phyloP scores from a whole-genome alignment of 1,140 invertebrate species.

The Pristionchus pacificus region DNA sequence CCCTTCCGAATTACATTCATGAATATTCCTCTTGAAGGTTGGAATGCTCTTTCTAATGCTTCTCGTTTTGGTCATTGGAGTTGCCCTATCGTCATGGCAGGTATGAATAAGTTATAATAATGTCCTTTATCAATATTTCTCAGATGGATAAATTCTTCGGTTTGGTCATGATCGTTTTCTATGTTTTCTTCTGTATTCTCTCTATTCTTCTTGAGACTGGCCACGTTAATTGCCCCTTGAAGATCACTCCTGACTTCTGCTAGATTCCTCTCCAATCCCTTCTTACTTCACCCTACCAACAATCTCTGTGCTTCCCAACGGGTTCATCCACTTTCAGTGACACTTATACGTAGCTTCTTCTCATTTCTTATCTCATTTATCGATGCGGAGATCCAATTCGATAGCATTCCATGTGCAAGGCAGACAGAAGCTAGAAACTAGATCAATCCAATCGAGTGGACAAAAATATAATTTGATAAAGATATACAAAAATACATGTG shows the following conservation, averaged over 20 bases:
- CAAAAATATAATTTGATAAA: too few species aligned
- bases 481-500: too few species aligned
- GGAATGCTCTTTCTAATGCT: conserved; percentile 90
- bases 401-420: too few species aligned
- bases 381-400: too few species aligned
- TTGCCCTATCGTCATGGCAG: conserved; percentile 89
- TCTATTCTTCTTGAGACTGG: neutral
- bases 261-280: too few species aligned
- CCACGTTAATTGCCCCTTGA: neutral
- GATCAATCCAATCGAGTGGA: too few species aligned
- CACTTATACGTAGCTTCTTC: too few species aligned
- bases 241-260: neutral
- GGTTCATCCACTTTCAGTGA: too few species aligned
- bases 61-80: conserved; percentile 85
- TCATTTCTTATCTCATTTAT: too few species aligned
- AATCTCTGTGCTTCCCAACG: too few species aligned
- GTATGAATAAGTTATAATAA: conserved; percentile 64
- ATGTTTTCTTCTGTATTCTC: conserved; percentile 6
- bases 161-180: conserved; percentile 2
- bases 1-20: neutral
- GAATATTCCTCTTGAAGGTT: conserved; percentile 7
- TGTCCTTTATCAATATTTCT: conserved; percentile 1
- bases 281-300: too few species aligned
- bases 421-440: too few species aligned
- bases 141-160: conserved; percentile 17